Conservation (phyloP, 2,113 vertebrate species). For the Anarhynchus alexandrinus region DNA sequence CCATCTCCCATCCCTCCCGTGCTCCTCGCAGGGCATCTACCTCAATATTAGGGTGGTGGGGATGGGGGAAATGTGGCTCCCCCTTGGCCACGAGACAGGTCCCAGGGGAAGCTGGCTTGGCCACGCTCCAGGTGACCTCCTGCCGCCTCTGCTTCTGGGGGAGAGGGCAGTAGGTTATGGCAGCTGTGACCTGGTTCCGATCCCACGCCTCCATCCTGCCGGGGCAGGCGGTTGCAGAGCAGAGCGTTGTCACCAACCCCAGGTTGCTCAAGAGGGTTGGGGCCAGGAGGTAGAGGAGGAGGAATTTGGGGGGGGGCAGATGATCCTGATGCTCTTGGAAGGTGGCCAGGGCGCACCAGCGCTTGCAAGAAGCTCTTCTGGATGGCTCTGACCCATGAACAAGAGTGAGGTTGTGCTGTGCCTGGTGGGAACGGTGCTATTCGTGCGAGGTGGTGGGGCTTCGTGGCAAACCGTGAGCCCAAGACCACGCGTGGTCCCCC, state of each 20-base stretch:
- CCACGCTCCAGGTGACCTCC: neutral
- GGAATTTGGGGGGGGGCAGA: neutral
- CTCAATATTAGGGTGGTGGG: neutral
- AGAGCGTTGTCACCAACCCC: neutral
- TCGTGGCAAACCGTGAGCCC: rapidly evolving
- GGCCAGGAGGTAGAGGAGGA: neutral
- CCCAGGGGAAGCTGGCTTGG: neutral
- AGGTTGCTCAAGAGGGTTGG: neutral
- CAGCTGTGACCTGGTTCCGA: conserved; percentile 2
- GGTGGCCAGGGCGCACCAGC: neutral
- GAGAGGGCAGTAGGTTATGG: conserved; percentile 2
- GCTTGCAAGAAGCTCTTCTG: neutral
- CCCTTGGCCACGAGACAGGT: neutral
- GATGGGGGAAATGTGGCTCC: neutral
- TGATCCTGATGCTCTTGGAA: neutral
- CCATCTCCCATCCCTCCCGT: neutral
- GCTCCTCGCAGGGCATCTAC: neutral
- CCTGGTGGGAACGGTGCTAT: neutral
- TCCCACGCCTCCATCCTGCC: neutral
- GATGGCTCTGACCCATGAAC: neutral
- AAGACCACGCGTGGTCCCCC: rapidly evolving
- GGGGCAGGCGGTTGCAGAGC: neutral
- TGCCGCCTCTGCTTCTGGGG: neutral
- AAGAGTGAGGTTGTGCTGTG: neutral
- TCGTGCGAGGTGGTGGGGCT: neutral